Evolutionary conservation across 2,797 vertebrate genomes (phyloP).

Genomic region (Gymnoscopelus braueri): DNA sequence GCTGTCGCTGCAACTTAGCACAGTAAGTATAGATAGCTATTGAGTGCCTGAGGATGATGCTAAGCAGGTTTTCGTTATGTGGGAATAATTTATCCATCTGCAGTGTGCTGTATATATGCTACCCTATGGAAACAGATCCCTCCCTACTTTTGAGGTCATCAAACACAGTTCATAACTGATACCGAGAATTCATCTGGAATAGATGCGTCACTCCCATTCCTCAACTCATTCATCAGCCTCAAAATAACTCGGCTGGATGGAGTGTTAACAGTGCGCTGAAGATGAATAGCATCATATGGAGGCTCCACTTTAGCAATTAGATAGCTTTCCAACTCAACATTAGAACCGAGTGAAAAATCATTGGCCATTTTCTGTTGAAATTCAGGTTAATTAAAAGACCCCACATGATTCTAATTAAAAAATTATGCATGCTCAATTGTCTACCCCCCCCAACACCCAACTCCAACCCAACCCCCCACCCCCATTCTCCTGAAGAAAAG

Average conservation of each 20-base stretch:
- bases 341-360: slow-evolving; percentile 40
- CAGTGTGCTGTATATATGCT: slow-evolving; percentile 36
- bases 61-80: slow-evolving; percentile 57
- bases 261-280: slow-evolving; percentile 34
- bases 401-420: slow-evolving; percentile 63
- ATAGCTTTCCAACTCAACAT: slow-evolving; percentile 54
- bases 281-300: slow-evolving; percentile 53
- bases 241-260: slow-evolving; percentile 22
- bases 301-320: slow-evolving; percentile 57
- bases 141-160: slow-evolving; percentile 38
- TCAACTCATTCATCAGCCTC: slow-evolving; percentile 4
- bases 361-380: slow-evolving; percentile 58
- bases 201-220: slow-evolving; percentile 16
- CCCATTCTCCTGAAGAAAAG: slow-evolving; percentile 34
- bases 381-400: slow-evolving; percentile 63
- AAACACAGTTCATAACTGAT: slow-evolving; percentile 33
- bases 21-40: slow-evolving; percentile 38
- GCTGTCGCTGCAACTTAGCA: slow-evolving; percentile 42
- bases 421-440: slow-evolving; percentile 46
- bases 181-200: slow-evolving; percentile 33
- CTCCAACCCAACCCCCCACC: slow-evolving; percentile 48
- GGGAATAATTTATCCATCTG: slow-evolving; percentile 63
- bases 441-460: slow-evolving; percentile 25
- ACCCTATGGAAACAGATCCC: slow-evolving; percentile 29
- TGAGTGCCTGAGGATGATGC: slow-evolving; percentile 59